Base-by-base conservation (phyloP, 2,888 invertebrate species). In the Argyra leucocephala region DNA sequence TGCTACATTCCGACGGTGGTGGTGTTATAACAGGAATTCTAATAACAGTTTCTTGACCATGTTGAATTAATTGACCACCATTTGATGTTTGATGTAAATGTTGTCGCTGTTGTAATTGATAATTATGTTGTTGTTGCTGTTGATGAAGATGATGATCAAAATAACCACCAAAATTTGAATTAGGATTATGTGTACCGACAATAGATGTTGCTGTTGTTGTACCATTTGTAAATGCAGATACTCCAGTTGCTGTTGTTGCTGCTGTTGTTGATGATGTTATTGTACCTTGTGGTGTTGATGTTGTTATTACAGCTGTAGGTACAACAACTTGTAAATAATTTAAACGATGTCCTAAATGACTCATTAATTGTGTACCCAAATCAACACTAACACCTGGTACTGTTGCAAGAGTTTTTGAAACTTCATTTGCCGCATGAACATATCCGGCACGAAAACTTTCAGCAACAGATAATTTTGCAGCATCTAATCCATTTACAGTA, bases 361-460 rank as follows among this genome's bases (percentile, higher is more conserved):
- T 91, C 93, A 93, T 93, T 71, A 93, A 83, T 75, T 90, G 90
- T 58, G 92, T 92, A 62, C 93, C 93, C 69, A 94, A 82, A 76
- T 89, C 87, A 71, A 93, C 89, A 77, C 92, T 93, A 69, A 94
- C 91, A 68, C 91, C 91, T 36, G 93, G 92, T 36, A 91, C 90
- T 36, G 90, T 86, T 4, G 93, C 92, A 72, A 93, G 76, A 72
- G 92, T 91, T 70, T 91, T 86, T 71, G 91, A 91, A 61, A 93
- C 93, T 81, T 93, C 93, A 75, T 91, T 90, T 70, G 93, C 93
- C 72, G 92, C 93, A 76, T 91, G 91, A 65, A 91, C 91, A 81
- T 91, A 93, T 71, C 93, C 93, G 71, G 91, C 91, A 65, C 91
- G 86, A 83, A 92, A 93, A 71, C 92, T 86, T 77, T 93, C 93